Conservation (phyloP, 2,888 invertebrate genomes). For the Drosophila austrosaltans region DNA sequence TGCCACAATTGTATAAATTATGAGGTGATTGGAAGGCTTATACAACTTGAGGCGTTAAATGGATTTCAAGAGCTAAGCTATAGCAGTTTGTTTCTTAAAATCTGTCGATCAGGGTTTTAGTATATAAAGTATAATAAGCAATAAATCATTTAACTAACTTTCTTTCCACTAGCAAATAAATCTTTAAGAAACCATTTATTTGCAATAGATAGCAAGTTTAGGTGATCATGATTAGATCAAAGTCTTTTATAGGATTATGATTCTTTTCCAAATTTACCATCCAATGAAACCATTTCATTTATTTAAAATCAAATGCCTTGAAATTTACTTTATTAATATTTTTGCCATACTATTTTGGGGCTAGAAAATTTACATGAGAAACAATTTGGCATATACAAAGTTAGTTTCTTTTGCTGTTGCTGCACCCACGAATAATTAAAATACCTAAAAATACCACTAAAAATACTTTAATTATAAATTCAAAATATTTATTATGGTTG, state of each 20-base stretch:
- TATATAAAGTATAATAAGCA: no score
- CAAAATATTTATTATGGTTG: conserved; percentile 34
- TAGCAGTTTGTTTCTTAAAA: no score
- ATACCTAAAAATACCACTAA: conserved; percentile 28
- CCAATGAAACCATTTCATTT: no score
- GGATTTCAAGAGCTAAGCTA: neutral
- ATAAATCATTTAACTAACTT: no score
- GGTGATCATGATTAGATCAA: no score
- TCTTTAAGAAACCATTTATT: no score
- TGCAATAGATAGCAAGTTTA: no score
- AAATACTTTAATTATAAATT: conserved; percentile 49
- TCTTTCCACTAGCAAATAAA: no score
- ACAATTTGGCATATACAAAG: neutral
- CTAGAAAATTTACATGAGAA: neutral
- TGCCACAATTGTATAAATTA: conserved; percentile 5
- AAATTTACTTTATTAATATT: neutral
- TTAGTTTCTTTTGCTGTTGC: neutral
- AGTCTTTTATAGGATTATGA: no score
- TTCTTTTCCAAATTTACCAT: no score
- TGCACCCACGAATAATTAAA: conserved; percentile 21
- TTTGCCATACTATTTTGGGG: conserved; percentile 3
- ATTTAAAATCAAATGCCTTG: neutral
- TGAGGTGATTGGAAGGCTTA: neutral
- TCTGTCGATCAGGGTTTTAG: no score
- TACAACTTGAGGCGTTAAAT: neutral